Evolutionary conservation across 1,140 invertebrate species (phyloP), one percentile per base, ranked within the genome.

Genomic region (Eumeta japonica): DNA sequence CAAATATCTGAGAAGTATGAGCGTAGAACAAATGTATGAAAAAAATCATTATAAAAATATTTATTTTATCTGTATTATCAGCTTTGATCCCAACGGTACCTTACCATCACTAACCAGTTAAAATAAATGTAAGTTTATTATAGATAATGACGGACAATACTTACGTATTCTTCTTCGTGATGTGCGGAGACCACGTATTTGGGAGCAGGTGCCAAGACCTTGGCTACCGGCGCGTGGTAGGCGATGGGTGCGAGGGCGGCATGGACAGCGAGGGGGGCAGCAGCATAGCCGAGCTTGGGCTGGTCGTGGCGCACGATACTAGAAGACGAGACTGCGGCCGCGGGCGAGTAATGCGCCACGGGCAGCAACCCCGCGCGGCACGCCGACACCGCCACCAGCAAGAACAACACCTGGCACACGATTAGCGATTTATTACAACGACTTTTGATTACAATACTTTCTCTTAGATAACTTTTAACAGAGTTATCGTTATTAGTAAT

Each of bases 221-320:
- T 46, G 16, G 46, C 41, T n/a, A 24, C 20, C n/a, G 20, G 20
- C 5, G 45, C 46, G 28, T 53, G 39, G 37, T 50, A 45, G 28
- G 43, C 41, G 14, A 46, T 40, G 17, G 48, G 44, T 2, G 45
- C 50, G 15, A 40, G 39, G 71, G 43, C 36, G 28, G 37, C 35
- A 15, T 45, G 38, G 29, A 41, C 34, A 14, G 38, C 29, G 1
- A 39, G 28, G 4, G 14, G 36, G 16, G 42, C 42, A 9, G 42
- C 38, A 18, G 53, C 50, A 18, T 48, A 39, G 35, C 46, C 41
- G 10, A 50, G 41, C 9, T 48, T 33, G 49, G 43, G 46, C 39
- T 63, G 44, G 32, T 67, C 64, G 28, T 68, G 62, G 14, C 64
- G 57, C 24, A 64, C 55, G 44, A 67, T 64, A 48, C 50, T 64